Evolutionary conservation across 2,888 invertebrate genomes (phyloP).

Genomic region (Aspidiotus rigidus): DNA sequence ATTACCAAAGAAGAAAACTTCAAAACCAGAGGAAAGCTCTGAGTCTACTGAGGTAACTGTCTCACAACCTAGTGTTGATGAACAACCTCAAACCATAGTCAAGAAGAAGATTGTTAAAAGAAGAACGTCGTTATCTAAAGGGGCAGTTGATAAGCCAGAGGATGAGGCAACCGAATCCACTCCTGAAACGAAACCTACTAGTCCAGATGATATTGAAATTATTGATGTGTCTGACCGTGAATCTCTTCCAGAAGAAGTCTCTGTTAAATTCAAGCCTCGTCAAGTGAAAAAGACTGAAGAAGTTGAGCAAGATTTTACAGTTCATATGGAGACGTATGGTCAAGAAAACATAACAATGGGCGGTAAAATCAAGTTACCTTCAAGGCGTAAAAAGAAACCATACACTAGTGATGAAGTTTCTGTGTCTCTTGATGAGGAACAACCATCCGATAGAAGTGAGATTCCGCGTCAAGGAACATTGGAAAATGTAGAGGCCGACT

Average conservation of each 20-base stretch:
- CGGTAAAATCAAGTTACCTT: slow-evolving; percentile 43
- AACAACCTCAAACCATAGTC: too few relatives aligned
- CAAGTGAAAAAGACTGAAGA: slow-evolving; percentile 66
- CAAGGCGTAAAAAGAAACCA: slow-evolving; percentile 9
- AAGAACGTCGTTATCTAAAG: slow-evolving; percentile 31
- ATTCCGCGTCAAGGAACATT: neutral
- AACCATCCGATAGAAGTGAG: too few relatives aligned
- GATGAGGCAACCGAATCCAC: neutral
- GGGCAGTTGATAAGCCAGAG: slow-evolving; percentile 15
- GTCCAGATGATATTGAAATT: neutral
- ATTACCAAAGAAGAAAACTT: too few relatives aligned
- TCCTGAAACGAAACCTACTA: neutral
- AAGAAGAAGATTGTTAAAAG: slow-evolving; percentile 24
- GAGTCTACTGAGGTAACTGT: too few relatives aligned
- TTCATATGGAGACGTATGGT: slow-evolving; percentile 72
- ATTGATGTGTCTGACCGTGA: slow-evolving; percentile 37
- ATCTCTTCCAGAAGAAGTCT: slow-evolving; percentile 49
- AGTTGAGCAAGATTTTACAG: slow-evolving; percentile 84
- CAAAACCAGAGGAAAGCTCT: too few relatives aligned
- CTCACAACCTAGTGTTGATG: neutral
- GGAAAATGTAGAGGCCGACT: slow-evolving; percentile 6
- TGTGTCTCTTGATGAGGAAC: slow-evolving; percentile 8
- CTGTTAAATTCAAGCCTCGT: slow-evolving; percentile 45
- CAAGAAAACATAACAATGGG: slow-evolving; percentile 82
- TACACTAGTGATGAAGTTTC: slow-evolving; percentile 44